Percentiles rank a stretch among this genome's conserved stretches.
Evolutionary conservation across 2,113 vertebrate species (phyloP).

Genomic region (Ammodytes dubius): DNA sequence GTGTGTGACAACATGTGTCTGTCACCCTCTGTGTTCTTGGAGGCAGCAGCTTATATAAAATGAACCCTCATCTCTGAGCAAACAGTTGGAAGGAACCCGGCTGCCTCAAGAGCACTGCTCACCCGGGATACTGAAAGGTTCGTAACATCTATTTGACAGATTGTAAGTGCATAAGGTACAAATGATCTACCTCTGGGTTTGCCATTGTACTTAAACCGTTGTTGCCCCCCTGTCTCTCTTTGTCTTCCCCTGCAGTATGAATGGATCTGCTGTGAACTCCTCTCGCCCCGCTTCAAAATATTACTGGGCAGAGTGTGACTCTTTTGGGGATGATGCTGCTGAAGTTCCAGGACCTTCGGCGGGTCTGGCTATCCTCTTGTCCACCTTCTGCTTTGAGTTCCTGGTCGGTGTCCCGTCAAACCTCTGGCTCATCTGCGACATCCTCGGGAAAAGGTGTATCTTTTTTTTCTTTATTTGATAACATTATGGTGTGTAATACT

Average conservation of each 20-base stretch:
- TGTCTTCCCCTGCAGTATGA: slow-evolving; percentile 10
- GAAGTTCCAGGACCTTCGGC: not conserved
- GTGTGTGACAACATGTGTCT: not conserved
- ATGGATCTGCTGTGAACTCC: not conserved
- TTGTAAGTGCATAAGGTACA: no score
- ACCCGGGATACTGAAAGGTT: slow-evolving; percentile 6
- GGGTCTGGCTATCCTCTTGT: slow-evolving; percentile 9
- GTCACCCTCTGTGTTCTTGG: not conserved
- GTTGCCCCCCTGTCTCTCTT: not conserved
- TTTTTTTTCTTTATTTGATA: not conserved
- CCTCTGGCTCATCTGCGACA: slow-evolving; percentile 26
- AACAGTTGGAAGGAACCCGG: not conserved
- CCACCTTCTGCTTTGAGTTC: not conserved
- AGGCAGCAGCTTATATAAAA: not conserved
- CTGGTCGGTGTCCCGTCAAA: not conserved
- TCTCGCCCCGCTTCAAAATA: not conserved
- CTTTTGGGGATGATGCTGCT: not conserved
- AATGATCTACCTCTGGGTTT: not conserved
- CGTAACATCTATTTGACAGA: not conserved
- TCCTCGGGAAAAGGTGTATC: slow-evolving; percentile 26
- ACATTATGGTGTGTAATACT: not conserved
- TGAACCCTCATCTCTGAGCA: not conserved
- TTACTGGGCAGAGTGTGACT: slow-evolving; percentile 13
- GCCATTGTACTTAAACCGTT: no score
- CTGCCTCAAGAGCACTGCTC: not conserved